Evolutionary conservation across 2,888 invertebrate species (phyloP).

Genomic region (Callyntrura sp.): DNA sequence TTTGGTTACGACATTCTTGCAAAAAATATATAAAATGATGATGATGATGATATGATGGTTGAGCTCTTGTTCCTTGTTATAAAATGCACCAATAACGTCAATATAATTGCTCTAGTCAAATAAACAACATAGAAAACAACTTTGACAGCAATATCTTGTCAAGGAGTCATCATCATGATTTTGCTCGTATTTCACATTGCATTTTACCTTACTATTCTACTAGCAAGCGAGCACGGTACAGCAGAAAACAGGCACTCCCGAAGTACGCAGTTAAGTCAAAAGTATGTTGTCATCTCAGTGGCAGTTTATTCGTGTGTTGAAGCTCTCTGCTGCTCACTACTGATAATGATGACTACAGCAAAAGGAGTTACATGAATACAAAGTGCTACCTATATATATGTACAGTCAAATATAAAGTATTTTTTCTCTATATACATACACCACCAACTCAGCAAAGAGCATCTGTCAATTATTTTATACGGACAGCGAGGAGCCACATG

Average conservation of each 20-base stretch:
- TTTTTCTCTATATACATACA: neutral
- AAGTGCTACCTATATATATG: neutral
- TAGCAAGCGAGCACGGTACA: neutral
- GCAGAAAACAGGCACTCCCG: neutral
- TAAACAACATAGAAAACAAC: conserved; percentile 47
- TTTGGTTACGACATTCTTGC: conserved; percentile 24
- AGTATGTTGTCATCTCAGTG: neutral
- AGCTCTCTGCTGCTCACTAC: neutral
- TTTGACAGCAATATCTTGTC: conserved; percentile 56
- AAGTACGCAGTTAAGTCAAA: conserved; percentile 36
- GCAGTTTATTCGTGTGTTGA: neutral
- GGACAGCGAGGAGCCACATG: conserved; percentile 19
- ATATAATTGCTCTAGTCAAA: conserved; percentile 26
- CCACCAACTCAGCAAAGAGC: neutral
- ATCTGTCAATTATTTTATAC: conserved; percentile 27
- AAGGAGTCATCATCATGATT: neutral
- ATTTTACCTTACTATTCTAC: neutral
- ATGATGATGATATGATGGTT: conserved; percentile 1
- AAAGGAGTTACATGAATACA: neutral
- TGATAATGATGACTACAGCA: neutral
- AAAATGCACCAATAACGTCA: conserved; percentile 55
- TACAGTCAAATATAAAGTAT: neutral
- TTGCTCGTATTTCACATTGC: neutral
- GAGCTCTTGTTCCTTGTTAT: neutral
- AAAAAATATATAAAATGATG: neutral